Conservation (phyloP, 2,797 vertebrate genomes). For the Enteromius argenteus region DNA sequence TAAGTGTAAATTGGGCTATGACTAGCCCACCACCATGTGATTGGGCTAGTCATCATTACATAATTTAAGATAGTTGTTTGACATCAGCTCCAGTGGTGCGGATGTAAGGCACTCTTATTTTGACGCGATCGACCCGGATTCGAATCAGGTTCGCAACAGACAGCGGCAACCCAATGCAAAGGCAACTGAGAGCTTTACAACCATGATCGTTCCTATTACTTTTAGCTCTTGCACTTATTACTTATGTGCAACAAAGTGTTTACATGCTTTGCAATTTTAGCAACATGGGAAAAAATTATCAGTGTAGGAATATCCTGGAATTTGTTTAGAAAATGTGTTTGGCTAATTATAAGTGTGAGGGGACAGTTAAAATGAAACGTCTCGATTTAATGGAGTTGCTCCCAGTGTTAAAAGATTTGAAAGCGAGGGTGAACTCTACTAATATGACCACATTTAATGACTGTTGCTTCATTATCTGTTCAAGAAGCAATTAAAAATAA, state of each 20-base stretch:
- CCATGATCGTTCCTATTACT: neutral
- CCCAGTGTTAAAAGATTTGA: slow-evolving; percentile 63
- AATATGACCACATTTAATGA: slow-evolving; percentile 67
- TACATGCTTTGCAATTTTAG: neutral
- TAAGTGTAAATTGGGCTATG: too few species aligned
- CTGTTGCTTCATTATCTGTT: slow-evolving; percentile 73
- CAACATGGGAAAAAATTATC: neutral
- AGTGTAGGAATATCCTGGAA: neutral
- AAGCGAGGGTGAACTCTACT: slow-evolving; percentile 60
- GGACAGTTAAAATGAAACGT: slow-evolving; percentile 49
- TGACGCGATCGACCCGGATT: too few species aligned
- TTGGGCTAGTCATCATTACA: too few species aligned
- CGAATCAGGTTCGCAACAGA: neutral
- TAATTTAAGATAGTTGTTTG: too few species aligned
- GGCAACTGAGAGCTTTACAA: too few species aligned
- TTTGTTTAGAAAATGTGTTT: slow-evolving; percentile 26
- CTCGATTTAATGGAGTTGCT: slow-evolving; percentile 58
- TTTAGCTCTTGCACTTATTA: neutral
- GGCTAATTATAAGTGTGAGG: slow-evolving; percentile 47
- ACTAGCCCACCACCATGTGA: too few species aligned
- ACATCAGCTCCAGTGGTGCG: too few species aligned
- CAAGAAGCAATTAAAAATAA: slow-evolving; percentile 74
- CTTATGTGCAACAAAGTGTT: neutral
- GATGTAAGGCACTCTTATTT: too few species aligned
- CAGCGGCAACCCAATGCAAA: neutral